Base-by-base conservation (phyloP, 2,797 vertebrate genomes). In the Poeciliopsis presidionis region DNA sequence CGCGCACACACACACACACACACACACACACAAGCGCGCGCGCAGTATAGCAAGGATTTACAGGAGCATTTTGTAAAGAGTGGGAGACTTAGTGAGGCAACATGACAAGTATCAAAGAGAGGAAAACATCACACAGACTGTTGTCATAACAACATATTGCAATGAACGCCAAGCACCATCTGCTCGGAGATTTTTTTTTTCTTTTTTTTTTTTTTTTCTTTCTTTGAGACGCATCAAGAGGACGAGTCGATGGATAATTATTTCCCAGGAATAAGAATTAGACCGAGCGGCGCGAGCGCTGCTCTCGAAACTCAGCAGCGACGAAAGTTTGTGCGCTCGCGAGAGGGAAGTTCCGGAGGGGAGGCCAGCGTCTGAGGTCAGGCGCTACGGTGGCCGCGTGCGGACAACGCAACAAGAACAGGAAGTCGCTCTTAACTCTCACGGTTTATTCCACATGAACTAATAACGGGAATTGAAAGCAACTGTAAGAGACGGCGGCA, bases 131-230 rank as follows among this genome's bases (percentile, higher is more conserved):
- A 88, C 91, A 93, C 94, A 94, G 92, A 91, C 93, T 94, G 94
- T 94, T 95, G 94, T 95, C 94, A 95, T 93, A 95, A 94, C 94
- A 95, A 94, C 94, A 95, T 95, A 94, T 94, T 94, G 93, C 93
- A 86, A 85, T 91, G 89, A 94, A 89, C 92, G 92, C 92, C 92
- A 91, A 90, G 92, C 86, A 82, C 93, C 94, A 95, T 95, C 94
- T 95, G 94, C 77, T 80, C 76, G 41, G 89, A 91, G 87, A 88
- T 88, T 91, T 25, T 49, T 11, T 43, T 0, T 43, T 43, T 43
- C 1, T 41, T 41, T 41, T 43, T 90, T 88, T 91, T 25, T 49
- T 11, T 9, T 43, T 0, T 43, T 43, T 43, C 11, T 90, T 92
- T 92, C 11, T 90, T 92, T 92, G 87, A 92, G 92, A 92, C 91